Evolutionary conservation across 35 echinoderm and acorn worm species (phyloP).

Genomic region (Amphiura filiformis): DNA sequence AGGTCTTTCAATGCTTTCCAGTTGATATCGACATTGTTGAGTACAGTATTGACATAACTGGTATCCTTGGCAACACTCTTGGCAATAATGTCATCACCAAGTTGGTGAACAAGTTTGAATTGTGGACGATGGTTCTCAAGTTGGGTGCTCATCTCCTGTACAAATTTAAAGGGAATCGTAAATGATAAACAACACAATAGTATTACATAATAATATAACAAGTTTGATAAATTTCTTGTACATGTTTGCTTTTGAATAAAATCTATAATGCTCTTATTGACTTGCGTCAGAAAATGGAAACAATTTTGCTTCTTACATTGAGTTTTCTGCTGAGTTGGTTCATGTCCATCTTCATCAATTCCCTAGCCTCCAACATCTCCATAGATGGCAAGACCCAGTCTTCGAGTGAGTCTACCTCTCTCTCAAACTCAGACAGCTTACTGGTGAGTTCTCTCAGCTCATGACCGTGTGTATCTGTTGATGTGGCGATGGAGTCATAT

Average conservation of each 20-base stretch:
- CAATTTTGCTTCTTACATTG: slow-evolving; percentile 54
- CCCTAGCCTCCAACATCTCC: slow-evolving; percentile 65
- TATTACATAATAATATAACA: background rate
- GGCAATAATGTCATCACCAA: slow-evolving; percentile 81
- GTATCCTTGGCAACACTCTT: slow-evolving; percentile 84
- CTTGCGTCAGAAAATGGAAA: background rate
- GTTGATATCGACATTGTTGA: slow-evolving; percentile 88
- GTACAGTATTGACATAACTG: slow-evolving; percentile 71
- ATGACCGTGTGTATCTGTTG: slow-evolving; percentile 57
- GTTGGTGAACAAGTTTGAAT: slow-evolving; percentile 71
- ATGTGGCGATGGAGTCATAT: slow-evolving; percentile 46
- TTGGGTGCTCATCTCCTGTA: slow-evolving; percentile 59
- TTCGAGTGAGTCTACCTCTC: slow-evolving; percentile 88
- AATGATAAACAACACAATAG: background rate
- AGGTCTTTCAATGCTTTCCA: slow-evolving; percentile 70
- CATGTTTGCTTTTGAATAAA: too few relatives aligned
- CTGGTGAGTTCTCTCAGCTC: slow-evolving; percentile 48
- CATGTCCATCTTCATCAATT: slow-evolving; percentile 81
- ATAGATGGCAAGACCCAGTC: slow-evolving; percentile 83
- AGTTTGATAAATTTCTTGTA: background rate
- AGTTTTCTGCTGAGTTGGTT: slow-evolving; percentile 81
- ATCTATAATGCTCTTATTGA: too few relatives aligned
- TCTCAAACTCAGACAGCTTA: slow-evolving; percentile 84
- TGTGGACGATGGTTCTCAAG: slow-evolving; percentile 75
- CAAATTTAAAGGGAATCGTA: background rate